Base-by-base conservation (phyloP, 2,888 invertebrate species). In the Lacanobia oleracea region DNA sequence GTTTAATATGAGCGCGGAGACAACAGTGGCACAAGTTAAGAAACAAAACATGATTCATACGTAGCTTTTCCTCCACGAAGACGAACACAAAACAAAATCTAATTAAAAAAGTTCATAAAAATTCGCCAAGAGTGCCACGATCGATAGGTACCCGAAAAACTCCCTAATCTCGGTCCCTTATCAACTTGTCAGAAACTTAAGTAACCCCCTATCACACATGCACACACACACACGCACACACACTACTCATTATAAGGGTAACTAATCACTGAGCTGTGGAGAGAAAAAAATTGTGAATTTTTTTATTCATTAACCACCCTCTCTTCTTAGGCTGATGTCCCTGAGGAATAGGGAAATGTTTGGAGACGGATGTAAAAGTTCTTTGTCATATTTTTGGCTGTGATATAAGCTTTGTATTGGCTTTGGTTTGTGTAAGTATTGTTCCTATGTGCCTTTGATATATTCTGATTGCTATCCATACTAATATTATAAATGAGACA, bases 231-330 rank as follows among this genome's bases (percentile, higher is more conserved):
- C 79, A 79, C 78, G 6, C 45, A 3, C 60, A n/a, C 37, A 89
- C 91, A 91, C 90, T 91, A 91, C 93, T 96, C 94, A 95, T 95
- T 95, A 95, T 92, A 90, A 93, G 95, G 94, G 95, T 95, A 96
- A 95, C 96, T 96, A 96, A 96, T 95, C 95, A 95, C 94, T 94
- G 94, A 91, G 93, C 93, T 93, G 92, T 91, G 92, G 93, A 94
- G 92, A 90, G 81, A 83, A 94, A 95, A 94, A 95, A 95, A 93
- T 89, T 89, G 89, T 85, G 91, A 89, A 88, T 95, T 95, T 96
- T 95, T 96, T 96, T 95, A 95, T 96, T 96, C 95, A 96, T 95
- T 95, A 96, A 95, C 94, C 94, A 94, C 95, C 95, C 96, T 93
- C 95, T 94, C 94, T 92, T 92, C 94, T 94, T 95, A 92, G 91